phyloP scores from a whole-genome alignment of 2,113 vertebrate genomes.

The Mola mola region DNA sequence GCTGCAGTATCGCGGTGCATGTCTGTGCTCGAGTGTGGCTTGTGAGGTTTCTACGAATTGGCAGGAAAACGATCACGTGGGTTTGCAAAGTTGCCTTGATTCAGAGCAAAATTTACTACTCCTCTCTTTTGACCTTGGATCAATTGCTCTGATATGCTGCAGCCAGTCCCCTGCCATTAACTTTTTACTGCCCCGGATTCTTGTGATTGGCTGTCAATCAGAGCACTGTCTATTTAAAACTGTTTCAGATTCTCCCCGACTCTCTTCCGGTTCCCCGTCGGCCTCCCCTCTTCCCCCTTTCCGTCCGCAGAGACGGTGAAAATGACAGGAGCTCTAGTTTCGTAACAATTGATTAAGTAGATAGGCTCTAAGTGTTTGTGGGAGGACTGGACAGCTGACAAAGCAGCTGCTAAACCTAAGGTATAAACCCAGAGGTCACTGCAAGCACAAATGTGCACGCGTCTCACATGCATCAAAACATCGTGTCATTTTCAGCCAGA shows the following conservation, averaged over 20 bases:
- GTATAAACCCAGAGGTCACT: slow-evolving; percentile 35
- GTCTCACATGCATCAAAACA: too few relatives aligned
- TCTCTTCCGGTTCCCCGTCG: slow-evolving; percentile 1
- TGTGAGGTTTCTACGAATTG: slow-evolving; percentile 29
- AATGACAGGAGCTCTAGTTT: too few relatives aligned
- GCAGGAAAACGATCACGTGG: slow-evolving; percentile 34
- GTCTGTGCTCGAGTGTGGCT: slow-evolving; percentile 2
- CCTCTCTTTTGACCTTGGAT: slow-evolving; percentile 66
- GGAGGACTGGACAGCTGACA: slow-evolving; percentile 45
- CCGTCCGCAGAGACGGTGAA: too few relatives aligned
- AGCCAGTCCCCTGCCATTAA: slow-evolving; percentile 26
- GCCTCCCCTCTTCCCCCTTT: not conserved
- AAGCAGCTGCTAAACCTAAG: slow-evolving; percentile 35
- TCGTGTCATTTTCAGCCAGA: too few relatives aligned
- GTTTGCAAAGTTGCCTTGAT: slow-evolving; percentile 21
- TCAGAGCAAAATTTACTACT: slow-evolving; percentile 46
- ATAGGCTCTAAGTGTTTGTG: slow-evolving; percentile 33
- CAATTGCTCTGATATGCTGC: slow-evolving; percentile 42
- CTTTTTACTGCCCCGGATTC: slow-evolving; percentile 41
- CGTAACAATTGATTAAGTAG: slow-evolving; percentile 57
- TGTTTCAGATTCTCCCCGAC: not conserved
- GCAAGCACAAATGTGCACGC: not conserved
- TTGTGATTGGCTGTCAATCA: slow-evolving; percentile 43
- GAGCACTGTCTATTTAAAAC: slow-evolving; percentile 10
- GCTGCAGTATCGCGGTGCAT: not conserved